These are phyloP conservation scores for Axea sp. DNA, from an alignment of 2,888 invertebrate genomes.

Conservation along the genomic window DNA sequence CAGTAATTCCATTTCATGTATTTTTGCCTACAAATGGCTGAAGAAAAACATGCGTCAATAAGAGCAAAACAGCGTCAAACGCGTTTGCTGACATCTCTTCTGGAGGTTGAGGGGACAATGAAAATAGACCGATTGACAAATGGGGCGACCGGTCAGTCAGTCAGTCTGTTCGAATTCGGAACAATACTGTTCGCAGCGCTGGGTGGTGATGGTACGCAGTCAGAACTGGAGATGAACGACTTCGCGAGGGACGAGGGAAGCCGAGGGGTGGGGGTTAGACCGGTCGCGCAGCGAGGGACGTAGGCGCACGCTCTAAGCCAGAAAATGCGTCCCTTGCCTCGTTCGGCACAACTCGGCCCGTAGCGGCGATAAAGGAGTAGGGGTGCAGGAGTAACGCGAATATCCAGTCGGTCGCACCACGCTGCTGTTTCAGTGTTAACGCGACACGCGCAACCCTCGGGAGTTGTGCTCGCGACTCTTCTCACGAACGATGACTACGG, in stretches of 20 bases:
- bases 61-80: constrained; percentile 22
- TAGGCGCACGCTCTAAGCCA: constrained; percentile 60
- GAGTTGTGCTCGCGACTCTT: constrained; percentile 33
- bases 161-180: constrained; percentile 17
- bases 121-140: constrained; percentile 60
- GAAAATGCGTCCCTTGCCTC: constrained; percentile 51
- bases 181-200: constrained; percentile 13
- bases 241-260: constrained; percentile 17
- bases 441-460: constrained; percentile 75
- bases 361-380: constrained; percentile 39
- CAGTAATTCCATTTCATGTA: constrained; percentile 38
- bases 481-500: constrained; percentile 38
- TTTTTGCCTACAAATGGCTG: constrained; percentile 30
- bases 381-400: constrained; percentile 67
- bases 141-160: constrained; percentile 41
- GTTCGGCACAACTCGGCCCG: constrained; percentile 29
- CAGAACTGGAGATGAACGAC: constrained; percentile 60
- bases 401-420: constrained; percentile 72
- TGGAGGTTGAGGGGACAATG: constrained; percentile 26
- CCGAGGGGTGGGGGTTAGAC: constrained; percentile 56
- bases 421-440: constrained; percentile 75
- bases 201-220: constrained; percentile 21
- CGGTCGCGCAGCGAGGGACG: constrained; percentile 46
- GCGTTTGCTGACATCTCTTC: constrained; percentile 27
- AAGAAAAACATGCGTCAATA: constrained; percentile 41